Percentiles rank a stretch among this genome's conserved stretches.
Conservation (phyloP, 2,113 vertebrate species). For the Oxyura jamaicensis region DNA sequence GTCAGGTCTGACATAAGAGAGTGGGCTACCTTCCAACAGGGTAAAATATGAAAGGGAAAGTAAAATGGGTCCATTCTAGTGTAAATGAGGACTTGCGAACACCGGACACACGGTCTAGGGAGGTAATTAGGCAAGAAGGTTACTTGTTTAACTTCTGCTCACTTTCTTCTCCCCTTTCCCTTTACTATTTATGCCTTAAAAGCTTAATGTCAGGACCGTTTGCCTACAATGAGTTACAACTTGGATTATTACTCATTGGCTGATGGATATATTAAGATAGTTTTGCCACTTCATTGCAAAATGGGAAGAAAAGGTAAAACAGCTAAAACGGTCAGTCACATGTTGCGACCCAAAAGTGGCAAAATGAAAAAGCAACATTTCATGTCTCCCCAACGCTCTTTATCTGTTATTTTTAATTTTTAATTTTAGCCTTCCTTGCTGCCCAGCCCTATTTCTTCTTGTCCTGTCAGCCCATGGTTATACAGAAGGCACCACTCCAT, state of each 20-base stretch:
- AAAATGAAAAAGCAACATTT: neutral
- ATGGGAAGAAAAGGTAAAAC: neutral
- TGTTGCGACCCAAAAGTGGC: neutral
- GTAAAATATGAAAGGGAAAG: constrained; percentile 59
- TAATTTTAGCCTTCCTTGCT: neutral
- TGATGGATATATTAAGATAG: accelerated
- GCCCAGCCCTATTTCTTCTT: neutral
- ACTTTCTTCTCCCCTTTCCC: neutral
- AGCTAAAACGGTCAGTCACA: neutral
- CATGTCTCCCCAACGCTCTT: neutral
- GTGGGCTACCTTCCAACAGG: constrained; percentile 40
- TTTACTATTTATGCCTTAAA: neutral
- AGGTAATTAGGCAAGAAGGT: neutral
- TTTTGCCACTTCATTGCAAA: neutral
- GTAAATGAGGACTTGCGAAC: neutral
- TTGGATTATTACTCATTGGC: accelerated
- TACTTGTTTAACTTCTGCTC: neutral
- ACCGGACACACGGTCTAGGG: neutral
- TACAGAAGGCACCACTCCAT: neutral
- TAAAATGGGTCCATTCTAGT: constrained; percentile 36
- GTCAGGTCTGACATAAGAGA: constrained; percentile 41
- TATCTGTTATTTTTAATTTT: neutral
- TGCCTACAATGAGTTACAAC: accelerated
- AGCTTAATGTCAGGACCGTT: neutral
- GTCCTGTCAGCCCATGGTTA: neutral